Conservation (phyloP, 2,113 vertebrate genomes). For the Elephantulus edwardii region DNA sequence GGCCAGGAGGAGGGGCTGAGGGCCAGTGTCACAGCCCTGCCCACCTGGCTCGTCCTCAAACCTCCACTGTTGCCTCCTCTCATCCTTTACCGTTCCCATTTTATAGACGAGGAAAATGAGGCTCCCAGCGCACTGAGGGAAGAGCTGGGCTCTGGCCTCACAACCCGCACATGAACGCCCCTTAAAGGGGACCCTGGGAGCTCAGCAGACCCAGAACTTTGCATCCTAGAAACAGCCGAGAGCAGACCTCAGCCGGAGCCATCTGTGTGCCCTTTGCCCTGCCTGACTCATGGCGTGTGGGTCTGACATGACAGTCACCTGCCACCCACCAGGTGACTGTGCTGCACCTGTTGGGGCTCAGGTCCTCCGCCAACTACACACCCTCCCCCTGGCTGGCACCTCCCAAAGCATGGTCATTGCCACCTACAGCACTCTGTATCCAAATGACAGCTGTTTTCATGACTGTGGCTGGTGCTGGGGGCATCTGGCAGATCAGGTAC, state of each 20-base stretch:
- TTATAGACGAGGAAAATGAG: conserved; percentile 8
- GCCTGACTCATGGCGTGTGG: not conserved
- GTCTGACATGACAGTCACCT: conserved; percentile 14
- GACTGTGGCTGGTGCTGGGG: too few species aligned
- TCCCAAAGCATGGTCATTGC: not conserved
- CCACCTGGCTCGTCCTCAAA: too few species aligned
- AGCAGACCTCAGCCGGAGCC: conserved; percentile 44
- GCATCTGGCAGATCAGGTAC: not conserved
- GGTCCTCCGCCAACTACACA: too few species aligned
- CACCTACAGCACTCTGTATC: not conserved
- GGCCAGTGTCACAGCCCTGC: not conserved
- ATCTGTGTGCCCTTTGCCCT: not conserved
- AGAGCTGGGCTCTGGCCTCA: not conserved
- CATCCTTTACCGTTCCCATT: not conserved
- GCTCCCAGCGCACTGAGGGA: not conserved
- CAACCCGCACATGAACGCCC: not conserved
- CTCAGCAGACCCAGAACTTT: not conserved
- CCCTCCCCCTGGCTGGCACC: not conserved
- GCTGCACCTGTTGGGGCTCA: not conserved
- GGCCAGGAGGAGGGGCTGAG: not conserved
- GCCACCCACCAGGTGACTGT: not conserved
- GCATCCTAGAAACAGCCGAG: conserved; percentile 44
- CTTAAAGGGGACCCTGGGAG: not conserved
- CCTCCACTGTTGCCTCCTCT: not conserved
- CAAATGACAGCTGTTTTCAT: not conserved